phyloP scores from a whole-genome alignment of 2,113 vertebrate genomes.

The Trichechus manatus region DNA sequence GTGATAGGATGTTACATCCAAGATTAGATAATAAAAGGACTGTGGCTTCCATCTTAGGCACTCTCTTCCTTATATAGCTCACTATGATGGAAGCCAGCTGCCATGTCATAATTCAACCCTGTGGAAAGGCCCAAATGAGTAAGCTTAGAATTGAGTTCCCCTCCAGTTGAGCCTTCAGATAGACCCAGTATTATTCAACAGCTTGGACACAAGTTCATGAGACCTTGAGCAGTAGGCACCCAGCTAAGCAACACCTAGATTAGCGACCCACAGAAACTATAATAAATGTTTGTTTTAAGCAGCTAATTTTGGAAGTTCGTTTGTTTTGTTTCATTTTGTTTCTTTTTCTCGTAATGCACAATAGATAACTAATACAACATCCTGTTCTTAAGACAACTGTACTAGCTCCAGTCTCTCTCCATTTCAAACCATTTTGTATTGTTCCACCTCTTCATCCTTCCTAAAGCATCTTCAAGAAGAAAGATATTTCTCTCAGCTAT shows the following conservation, averaged over 20 bases:
- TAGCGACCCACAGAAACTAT: background rate
- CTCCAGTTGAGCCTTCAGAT: background rate
- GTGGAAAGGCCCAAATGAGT: background rate
- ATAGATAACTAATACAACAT: background rate
- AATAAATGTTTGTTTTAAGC: background rate
- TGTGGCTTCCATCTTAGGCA: background rate
- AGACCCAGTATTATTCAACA: background rate
- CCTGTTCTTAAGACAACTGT: background rate
- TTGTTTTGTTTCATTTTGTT: background rate
- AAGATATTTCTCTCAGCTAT: background rate
- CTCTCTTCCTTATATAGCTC: background rate
- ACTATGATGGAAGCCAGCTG: background rate
- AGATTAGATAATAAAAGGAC: background rate
- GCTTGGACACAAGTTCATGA: background rate
- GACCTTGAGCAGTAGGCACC: background rate
- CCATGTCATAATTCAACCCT: background rate
- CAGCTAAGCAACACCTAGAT: background rate
- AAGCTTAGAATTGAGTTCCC: background rate
- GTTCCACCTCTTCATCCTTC: background rate
- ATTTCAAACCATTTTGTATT: background rate
- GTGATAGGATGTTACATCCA: background rate
- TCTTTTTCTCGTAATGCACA: background rate
- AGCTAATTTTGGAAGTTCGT: background rate
- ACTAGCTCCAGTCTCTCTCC: background rate
- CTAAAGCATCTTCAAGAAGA: background rate